Evolutionary conservation across 2,888 invertebrate genomes (phyloP), one percentile per base, ranked within the genome.

Genomic region (Melipona beecheii): DNA sequence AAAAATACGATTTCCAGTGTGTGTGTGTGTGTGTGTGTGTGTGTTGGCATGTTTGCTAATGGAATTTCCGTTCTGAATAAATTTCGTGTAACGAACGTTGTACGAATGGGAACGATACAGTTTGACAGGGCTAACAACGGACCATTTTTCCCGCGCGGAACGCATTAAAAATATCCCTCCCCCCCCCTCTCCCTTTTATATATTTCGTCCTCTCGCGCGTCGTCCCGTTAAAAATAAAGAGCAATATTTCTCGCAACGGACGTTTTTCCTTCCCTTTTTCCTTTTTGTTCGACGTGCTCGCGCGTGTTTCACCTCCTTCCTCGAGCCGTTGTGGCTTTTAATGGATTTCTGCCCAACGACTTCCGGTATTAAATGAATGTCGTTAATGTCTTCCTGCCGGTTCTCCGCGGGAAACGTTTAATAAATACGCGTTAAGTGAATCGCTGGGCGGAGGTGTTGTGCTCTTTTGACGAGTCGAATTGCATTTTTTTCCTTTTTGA

Each of bases 41-140:
- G 19, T 13, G 27, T 21, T 31, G 4, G 21, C 49, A 31, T 82
- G 75, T 84, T 75, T 84, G 72, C 75, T 72, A 69, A 84, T 78
- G 66, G 69, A 78, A 83, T 84, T 78, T 81, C 68, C 72, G 58
- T 78, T 72, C 52, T 54, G 83, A 83, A 84, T 84, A 78, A 84
- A 83, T 78, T 78, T 75, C 78, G 72, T 27, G 71, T 66, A 75
- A 77, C 82, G 77, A 75, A 62, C 72, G 50, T 49, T 43, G 21
- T n/a, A 21, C 17, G 24, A 24, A 58, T 52, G n/a, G 27, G 56
- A 36, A 52, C 64, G 68, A 70, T 80, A 75, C 74, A 60, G 71
- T 83, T 81, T 68, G 81, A 75, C 70, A 31, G 70, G 74, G 19
- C 58, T 75, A 81, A 83, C 82, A 81, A 65, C 74, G 75, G 17